phyloP scores from a whole-genome alignment of 2,888 invertebrate genomes.

The Microctonus hyperodae region DNA sequence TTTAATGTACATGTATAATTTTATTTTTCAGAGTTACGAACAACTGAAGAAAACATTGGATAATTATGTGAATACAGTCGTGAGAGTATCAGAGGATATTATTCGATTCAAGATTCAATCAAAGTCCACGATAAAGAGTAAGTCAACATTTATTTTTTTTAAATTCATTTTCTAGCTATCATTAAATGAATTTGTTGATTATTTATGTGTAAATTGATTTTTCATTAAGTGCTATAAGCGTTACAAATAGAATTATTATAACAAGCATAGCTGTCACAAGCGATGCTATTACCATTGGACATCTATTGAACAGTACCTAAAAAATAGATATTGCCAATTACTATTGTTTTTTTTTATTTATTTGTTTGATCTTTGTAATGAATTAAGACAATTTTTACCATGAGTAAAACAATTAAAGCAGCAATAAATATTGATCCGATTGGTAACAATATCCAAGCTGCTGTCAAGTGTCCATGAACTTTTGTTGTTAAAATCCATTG shows the following conservation, averaged over 20 bases:
- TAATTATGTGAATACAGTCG: conserved; percentile 71
- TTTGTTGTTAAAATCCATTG: conserved; percentile 45
- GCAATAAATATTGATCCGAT: conserved; percentile 52
- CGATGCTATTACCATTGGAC: conserved; percentile 63
- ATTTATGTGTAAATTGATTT: conserved; percentile 48
- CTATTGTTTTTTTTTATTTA: not conserved
- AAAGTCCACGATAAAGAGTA: conserved; percentile 39
- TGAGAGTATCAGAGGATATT: conserved; percentile 74
- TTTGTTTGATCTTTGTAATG: not conserved
- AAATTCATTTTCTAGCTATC: not conserved
- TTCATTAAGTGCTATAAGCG: conserved; percentile 51
- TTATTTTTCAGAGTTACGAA: conserved; percentile 70
- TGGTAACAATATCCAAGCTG: conserved; percentile 51
- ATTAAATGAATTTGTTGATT: conserved; percentile 16
- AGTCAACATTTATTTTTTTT: conserved; percentile 31
- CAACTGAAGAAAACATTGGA: conserved; percentile 70
- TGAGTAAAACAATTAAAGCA: conserved; percentile 49
- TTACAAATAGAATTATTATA: conserved; percentile 61
- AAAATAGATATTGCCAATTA: conserved; percentile 38
- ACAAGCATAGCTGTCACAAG: conserved; percentile 63
- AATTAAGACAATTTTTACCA: conserved; percentile 52
- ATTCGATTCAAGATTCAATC: conserved; percentile 55
- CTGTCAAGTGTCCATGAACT: conserved; percentile 49
- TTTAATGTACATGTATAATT: too few species aligned
- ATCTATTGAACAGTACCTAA: conserved; percentile 63